Evolutionary conservation across 2,888 invertebrate genomes (phyloP), one percentile per base, ranked within the genome.

Genomic region (Acanthosepion pharaonis): DNA sequence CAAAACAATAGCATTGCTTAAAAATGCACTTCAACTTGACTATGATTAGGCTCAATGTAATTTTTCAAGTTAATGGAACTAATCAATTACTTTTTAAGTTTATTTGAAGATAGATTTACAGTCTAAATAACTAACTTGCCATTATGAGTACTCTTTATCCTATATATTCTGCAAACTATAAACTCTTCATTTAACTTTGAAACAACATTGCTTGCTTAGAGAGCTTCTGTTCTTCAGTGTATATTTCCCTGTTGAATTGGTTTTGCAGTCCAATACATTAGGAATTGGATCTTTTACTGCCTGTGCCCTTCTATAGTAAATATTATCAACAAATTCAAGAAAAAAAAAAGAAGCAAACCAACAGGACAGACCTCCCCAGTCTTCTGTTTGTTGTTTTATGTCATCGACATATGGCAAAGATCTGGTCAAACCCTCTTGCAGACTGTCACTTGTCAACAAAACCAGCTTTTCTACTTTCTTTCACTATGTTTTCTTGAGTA

Each of bases 211-310:
- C 23, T 59, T 2, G 42, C 42, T 42, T 42, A 59, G 23, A 59
- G 59, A 59, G n/a, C n/a, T n/a, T 78, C n/a, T 78, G 78, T 78
- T 78, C 78, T 78, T 78, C 59, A 59, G 20, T 59, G 59, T 59
- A 20, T 78, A 0, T 78, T 33, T 78, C 78, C 78, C n/a, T 78
- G 33, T 33, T 78, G 78, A 78, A 78, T 78, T 78, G n/a, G n/a
- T 78, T 78, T 78, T 78, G 78, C 78, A 78, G 78, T 78, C 78
- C n/a, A 33, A 78, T 78, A 78, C 78, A 78, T 78, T 78, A 78
- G 78, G 78, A 78, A 78, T 78, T 33, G 78, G 78, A 78, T 78
- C 78, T 78, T 78, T 78, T 33, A 78, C 78, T 78, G n/a, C n/a
- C 0, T 78, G 78, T 78, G 15, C 78, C 78, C 33, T 78, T 78